A percentile compares a stretch with the other conserved stretches of the same genome.
These are phyloP conservation scores for Calonectris borealis DNA, from an alignment of 2,113 vertebrate species.

Conservation along the genomic window DNA sequence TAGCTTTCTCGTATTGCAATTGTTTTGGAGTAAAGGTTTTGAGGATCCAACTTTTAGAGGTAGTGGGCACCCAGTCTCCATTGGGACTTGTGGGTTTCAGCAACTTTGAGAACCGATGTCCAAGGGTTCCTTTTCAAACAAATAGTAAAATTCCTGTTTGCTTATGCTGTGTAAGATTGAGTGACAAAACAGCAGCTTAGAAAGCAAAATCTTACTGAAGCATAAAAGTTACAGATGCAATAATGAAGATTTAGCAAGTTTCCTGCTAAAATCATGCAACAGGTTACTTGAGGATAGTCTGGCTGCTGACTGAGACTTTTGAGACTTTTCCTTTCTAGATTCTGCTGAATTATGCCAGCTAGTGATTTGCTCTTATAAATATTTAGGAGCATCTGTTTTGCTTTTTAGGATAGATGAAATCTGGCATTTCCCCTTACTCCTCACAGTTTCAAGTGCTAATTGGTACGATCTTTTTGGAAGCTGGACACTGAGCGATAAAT, in stretches of 20 bases:
- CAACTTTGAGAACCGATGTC: background rate
- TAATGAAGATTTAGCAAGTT: background rate
- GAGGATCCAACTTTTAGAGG: background rate
- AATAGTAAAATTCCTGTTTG: background rate
- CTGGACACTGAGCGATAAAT: background rate
- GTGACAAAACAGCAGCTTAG: background rate
- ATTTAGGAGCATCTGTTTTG: conserved; percentile 44
- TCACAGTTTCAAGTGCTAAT: background rate
- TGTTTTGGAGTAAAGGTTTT: background rate
- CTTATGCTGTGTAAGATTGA: background rate
- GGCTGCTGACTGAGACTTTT: background rate
- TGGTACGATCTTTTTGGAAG: background rate
- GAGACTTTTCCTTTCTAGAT: background rate
- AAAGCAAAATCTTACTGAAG: background rate
- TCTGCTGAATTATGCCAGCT: background rate
- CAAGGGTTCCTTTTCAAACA: background rate
- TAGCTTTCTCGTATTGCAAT: background rate
- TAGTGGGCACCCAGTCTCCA: background rate
- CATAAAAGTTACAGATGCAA: background rate
- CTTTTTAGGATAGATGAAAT: background rate
- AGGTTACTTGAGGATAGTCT: conserved; percentile 18
- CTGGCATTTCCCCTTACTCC: background rate
- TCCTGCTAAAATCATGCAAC: background rate
- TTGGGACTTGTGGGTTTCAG: background rate
- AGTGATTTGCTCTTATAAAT: conserved; percentile 23